Evolutionary conservation across 2,888 invertebrate genomes (phyloP).

Genomic region (Mythimna albipuncta): DNA sequence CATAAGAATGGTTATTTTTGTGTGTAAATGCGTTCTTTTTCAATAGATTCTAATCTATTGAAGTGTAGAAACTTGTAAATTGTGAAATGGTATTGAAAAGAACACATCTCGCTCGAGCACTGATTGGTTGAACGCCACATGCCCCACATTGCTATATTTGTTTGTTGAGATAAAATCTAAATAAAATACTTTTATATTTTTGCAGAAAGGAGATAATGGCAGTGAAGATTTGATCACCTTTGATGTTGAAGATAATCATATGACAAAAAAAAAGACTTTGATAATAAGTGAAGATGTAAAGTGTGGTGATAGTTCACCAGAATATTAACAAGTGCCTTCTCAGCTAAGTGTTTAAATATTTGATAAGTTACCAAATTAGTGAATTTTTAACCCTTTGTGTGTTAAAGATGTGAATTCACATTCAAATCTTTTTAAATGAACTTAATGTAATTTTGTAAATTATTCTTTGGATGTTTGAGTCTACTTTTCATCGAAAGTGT

Average conservation of each 20-base stretch:
- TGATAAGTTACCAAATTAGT: slow-evolving; percentile 77
- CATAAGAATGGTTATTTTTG: not conserved
- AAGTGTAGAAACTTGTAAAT: too few species aligned
- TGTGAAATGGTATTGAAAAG: too few species aligned
- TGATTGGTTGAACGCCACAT: too few species aligned
- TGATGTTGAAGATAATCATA: slow-evolving; percentile 83
- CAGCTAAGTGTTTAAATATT: slow-evolving; percentile 63
- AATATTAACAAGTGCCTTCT: slow-evolving; percentile 86
- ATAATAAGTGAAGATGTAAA: slow-evolving; percentile 79
- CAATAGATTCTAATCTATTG: too few species aligned
- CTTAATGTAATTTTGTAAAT: too few species aligned
- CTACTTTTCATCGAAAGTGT: too few species aligned
- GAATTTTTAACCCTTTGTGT: slow-evolving; percentile 26
- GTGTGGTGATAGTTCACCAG: slow-evolving; percentile 85
- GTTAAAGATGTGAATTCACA: too few species aligned
- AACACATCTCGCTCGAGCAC: too few species aligned
- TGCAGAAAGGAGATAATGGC: slow-evolving; percentile 79
- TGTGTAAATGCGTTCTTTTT: not conserved
- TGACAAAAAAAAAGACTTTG: slow-evolving; percentile 76
- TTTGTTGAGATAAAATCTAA: too few species aligned
- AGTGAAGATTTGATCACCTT: slow-evolving; percentile 84
- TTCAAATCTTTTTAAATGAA: too few species aligned
- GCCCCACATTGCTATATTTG: too few species aligned
- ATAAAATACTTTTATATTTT: slow-evolving; percentile 49
- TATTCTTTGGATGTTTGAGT: too few species aligned